Conservation (phyloP, 2,888 invertebrate species). For the Hybos culiciformis region DNA sequence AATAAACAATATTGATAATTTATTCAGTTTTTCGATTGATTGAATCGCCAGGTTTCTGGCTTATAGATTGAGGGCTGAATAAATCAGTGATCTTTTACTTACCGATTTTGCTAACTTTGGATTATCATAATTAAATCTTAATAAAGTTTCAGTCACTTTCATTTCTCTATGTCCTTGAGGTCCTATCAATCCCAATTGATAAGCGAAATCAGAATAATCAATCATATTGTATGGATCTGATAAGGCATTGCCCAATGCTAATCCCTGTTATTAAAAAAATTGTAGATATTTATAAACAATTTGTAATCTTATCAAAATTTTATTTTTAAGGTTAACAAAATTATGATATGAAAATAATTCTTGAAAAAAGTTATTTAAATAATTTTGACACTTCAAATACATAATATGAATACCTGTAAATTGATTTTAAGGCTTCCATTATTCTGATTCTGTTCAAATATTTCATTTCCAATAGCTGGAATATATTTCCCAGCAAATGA, state of each 20-base stretch:
- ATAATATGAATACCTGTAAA: conserved; percentile 17
- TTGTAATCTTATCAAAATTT: no score
- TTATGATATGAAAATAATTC: no score
- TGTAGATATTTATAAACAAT: conserved; percentile 29
- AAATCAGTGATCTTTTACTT: no score
- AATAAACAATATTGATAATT: conserved; percentile 45
- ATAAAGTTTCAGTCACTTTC: conserved; percentile 26
- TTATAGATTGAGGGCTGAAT: conserved; percentile 29
- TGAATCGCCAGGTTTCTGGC: no score
- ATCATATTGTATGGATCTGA: conserved; percentile 67
- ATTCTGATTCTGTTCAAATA: conserved; percentile 41
- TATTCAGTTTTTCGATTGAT: conserved; percentile 22
- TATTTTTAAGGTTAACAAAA: no score
- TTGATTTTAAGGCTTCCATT: conserved; percentile 21
- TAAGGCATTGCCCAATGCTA: conserved; percentile 63
- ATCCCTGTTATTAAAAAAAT: no score
- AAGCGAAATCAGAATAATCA: conserved; percentile 63
- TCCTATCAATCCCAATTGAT: conserved; percentile 52
- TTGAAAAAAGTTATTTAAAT: neutral
- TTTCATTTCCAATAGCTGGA: conserved; percentile 55
- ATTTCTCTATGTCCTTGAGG: conserved; percentile 39
- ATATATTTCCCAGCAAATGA: conserved; percentile 71
- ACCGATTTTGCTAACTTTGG: conserved; percentile 26
- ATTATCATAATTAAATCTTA: conserved; percentile 31
- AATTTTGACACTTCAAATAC: neutral